phyloP scores from a whole-genome alignment of 1,140 invertebrate species.

The Bombus waltoni region DNA sequence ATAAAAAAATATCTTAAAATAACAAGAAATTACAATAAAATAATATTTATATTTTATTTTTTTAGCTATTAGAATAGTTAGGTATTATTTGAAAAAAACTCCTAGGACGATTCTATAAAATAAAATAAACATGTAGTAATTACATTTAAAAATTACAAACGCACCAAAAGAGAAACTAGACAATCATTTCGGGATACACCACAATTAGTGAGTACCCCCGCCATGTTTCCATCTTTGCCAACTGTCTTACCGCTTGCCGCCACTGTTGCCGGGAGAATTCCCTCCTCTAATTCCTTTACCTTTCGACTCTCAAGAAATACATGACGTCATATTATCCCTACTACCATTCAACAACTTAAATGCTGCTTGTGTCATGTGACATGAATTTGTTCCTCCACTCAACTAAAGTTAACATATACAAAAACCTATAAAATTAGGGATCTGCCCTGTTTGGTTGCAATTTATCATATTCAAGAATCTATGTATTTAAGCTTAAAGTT shows the following conservation, averaged over 20 bases:
- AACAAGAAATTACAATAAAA: background rate
- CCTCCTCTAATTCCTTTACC: too few species aligned
- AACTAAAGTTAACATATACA: too few species aligned
- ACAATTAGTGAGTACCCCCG: slow-evolving; percentile 69
- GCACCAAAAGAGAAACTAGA: slow-evolving; percentile 73
- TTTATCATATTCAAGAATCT: too few species aligned
- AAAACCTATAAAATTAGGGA: too few species aligned
- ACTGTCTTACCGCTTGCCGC: background rate
- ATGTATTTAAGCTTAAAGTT: too few species aligned
- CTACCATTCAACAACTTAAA: too few species aligned
- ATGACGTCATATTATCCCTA: too few species aligned
- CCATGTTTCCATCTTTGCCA: slow-evolving; percentile 64
- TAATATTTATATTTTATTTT: background rate
- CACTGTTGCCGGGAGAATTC: too few species aligned
- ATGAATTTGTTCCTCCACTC: too few species aligned
- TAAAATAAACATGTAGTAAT: background rate
- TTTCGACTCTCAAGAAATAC: too few species aligned
- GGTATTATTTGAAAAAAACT: background rate
- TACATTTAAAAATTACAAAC: slow-evolving; percentile 41
- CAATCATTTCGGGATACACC: slow-evolving; percentile 61
- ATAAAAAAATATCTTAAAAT: background rate
- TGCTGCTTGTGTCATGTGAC: too few species aligned
- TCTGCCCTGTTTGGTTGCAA: too few species aligned
- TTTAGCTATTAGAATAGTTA: background rate
- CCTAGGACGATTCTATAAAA: background rate